These are phyloP conservation scores for Anarsia innoxiella DNA, from an alignment of 2,888 invertebrate genomes.

Conservation along the genomic window DNA sequence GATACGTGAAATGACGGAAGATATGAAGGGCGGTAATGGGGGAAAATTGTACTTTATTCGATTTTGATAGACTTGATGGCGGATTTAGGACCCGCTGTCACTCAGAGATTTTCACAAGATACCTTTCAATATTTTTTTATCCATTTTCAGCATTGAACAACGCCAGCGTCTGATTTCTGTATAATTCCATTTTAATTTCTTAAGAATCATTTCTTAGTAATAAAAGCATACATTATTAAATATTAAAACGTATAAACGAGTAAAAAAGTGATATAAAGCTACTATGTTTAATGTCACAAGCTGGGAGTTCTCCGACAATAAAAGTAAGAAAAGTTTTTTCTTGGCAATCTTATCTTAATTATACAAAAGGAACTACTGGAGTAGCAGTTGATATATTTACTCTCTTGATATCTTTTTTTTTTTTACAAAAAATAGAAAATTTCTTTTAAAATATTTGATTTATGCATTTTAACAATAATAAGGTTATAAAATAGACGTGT, in stretches of 20 bases:
- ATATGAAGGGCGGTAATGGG: conserved; percentile 70
- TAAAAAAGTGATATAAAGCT: no score
- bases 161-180: no score
- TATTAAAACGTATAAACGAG: no score
- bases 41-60: conserved; percentile 73
- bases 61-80: conserved; percentile 71
- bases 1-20: conserved; percentile 74
- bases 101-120: conserved; percentile 38
- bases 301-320: conserved; percentile 35
- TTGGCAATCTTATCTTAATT: conserved; percentile 46
- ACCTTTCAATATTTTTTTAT: conserved; percentile 7
- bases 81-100: conserved; percentile 61
- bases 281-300: no score
- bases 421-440: neutral
- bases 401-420: conserved; percentile 39
- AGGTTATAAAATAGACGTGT: no score
- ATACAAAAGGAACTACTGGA: conserved; percentile 52
- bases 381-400: conserved; percentile 55
- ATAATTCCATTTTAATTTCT: no score
- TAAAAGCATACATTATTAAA: no score
- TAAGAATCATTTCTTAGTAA: no score
- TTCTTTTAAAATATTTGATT: no score
- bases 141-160: no score
- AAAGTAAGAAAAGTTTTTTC: conserved; percentile 35
- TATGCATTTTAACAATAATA: no score